A percentile compares a stretch with the other conserved stretches of the same genome.
Evolutionary conservation across 2,888 invertebrate genomes (phyloP).

Genomic region (Anodontia alba): DNA sequence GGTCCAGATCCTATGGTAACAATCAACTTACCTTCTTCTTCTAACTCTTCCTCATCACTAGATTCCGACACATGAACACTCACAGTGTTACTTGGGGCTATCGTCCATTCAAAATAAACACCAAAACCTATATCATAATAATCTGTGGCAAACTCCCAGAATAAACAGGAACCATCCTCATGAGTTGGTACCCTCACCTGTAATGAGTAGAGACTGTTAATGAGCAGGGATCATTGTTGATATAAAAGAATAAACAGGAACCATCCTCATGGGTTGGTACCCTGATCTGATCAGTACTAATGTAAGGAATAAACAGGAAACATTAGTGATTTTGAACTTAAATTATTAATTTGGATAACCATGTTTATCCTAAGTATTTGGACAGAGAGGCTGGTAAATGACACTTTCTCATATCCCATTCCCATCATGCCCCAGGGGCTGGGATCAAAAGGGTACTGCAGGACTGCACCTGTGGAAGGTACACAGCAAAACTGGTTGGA

Average conservation of each 20-base stretch:
- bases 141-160: conserved; percentile 99
- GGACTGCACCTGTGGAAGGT: too few relatives aligned
- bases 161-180: conserved; percentile 95
- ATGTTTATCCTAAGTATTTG: too few relatives aligned
- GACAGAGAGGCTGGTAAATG: too few relatives aligned
- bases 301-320: conserved; percentile 1
- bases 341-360: too few relatives aligned
- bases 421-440: too few relatives aligned
- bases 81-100: conserved; percentile 91
- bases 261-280: conserved; percentile 99
- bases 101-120: conserved; percentile 98
- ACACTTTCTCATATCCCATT: too few relatives aligned
- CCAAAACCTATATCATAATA: conserved; percentile 98
- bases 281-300: conserved; percentile 87
- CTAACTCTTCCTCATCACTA: conserved; percentile 91
- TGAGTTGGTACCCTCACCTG: conserved; percentile 97
- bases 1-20: too few relatives aligned
- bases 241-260: conserved; percentile 88
- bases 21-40: conserved; percentile 87
- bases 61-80: conserved; percentile 98
- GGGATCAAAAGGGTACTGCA: too few relatives aligned
- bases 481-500: too few relatives aligned
- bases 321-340: not conserved
- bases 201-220: too few relatives aligned
- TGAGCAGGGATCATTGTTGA: too few relatives aligned